A percentile compares a stretch with the other conserved stretches of the same genome.
These are phyloP conservation scores for Autographa gamma DNA, from an alignment of 2,888 invertebrate species.

Conservation along the genomic window DNA sequence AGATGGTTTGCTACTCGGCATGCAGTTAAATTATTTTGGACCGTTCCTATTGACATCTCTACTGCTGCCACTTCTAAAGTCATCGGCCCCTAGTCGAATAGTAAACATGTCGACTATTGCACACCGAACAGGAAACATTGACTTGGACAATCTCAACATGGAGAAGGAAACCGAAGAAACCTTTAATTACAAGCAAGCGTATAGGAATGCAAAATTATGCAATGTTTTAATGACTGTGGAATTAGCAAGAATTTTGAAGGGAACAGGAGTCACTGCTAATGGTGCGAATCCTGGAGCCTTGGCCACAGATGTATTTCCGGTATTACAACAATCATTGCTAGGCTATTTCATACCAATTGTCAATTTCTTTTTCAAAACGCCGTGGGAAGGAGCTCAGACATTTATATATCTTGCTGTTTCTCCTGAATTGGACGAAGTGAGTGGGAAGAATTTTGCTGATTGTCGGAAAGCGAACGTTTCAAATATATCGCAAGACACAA, in stretches of 20 bases:
- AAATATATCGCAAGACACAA: constrained; percentile 81
- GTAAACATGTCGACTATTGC: constrained; percentile 77
- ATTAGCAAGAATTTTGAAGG: constrained; percentile 91
- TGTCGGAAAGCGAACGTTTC: constrained; percentile 79
- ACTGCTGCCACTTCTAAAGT: constrained; percentile 82
- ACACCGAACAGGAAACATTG: constrained; percentile 66
- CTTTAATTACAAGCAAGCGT: constrained; percentile 50
- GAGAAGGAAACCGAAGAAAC: constrained; percentile 62
- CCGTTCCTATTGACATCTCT: constrained; percentile 91
- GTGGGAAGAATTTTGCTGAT: constrained; percentile 91
- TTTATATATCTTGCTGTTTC: constrained; percentile 87
- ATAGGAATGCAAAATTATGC: constrained; percentile 91
- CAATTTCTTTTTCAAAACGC: constrained; percentile 62
- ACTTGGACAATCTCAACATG: constrained; percentile 69
- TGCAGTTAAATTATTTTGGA: constrained; percentile 90
- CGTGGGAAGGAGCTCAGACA: constrained; percentile 84
- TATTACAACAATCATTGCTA: constrained; percentile 59
- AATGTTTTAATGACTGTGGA: constrained; percentile 93
- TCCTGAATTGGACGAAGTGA: constrained; percentile 86
- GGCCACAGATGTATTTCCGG: constrained; percentile 90
- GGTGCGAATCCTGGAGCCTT: constrained; percentile 94
- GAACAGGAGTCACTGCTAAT: constrained; percentile 92
- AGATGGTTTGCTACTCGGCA: constrained; percentile 89
- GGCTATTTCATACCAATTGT: constrained; percentile 77
- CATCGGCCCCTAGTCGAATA: constrained; percentile 79